phyloP scores from a whole-genome alignment of 1,140 invertebrate genomes.

The Mycetomoellerius zeteki region DNA sequence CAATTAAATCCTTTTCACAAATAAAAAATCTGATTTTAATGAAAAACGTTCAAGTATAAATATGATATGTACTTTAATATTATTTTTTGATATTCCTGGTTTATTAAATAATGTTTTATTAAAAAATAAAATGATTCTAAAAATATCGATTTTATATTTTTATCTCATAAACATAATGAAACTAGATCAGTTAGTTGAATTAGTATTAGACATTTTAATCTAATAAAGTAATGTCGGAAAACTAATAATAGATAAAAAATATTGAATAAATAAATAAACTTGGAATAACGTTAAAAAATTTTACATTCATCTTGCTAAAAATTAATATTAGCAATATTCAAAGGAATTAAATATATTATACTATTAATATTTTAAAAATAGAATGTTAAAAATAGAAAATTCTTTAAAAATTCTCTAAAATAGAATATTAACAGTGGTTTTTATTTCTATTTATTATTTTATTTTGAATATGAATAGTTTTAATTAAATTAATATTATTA shows the following conservation, averaged over 20 bases:
- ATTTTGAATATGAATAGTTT: neutral
- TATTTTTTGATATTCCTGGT: neutral
- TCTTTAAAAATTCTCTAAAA: no score
- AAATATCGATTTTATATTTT: neutral
- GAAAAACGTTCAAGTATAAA: neutral
- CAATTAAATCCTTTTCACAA: neutral
- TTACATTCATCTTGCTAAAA: neutral
- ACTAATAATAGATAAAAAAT: neutral
- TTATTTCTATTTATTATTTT: no score
- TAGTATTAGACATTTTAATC: neutral
- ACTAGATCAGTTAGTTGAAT: neutral
- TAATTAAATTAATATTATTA: neutral
- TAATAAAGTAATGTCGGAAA: neutral
- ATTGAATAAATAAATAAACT: neutral
- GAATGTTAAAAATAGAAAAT: no score
- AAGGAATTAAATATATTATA: neutral
- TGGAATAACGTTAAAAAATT: neutral
- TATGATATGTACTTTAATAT: slow-evolving; percentile 2
- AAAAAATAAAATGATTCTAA: neutral
- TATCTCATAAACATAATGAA: neutral
- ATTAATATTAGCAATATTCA: neutral
- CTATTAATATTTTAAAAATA: slow-evolving; percentile 7
- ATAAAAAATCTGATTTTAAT: slow-evolving; percentile 20
- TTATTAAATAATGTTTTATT: neutral
- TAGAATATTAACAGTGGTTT: no score